Base-by-base conservation (phyloP, 2,888 invertebrate species). In the Hyposoter didymator region DNA sequence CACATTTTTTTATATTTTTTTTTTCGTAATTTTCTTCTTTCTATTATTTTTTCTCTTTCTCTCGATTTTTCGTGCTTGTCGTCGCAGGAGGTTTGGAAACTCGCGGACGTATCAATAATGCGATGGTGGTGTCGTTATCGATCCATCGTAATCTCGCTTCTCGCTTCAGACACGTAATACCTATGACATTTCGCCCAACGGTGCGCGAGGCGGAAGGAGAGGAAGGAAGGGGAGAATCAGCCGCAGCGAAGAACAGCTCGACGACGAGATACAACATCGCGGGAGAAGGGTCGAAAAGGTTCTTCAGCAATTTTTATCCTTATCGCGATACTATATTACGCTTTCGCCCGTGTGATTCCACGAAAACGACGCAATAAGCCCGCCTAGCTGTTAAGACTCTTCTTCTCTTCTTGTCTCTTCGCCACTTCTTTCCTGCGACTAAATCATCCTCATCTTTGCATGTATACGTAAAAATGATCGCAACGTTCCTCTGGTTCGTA, bases 341-440 rank as follows among this genome's bases (percentile, higher is more conserved):
- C 19, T 28, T 69, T 39, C 64, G 80, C 49, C 59, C 67, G 52
- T 73, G 80, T 55, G 69, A 19, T 84, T 84, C 84, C 78, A 76
- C 81, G 84, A 84, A 84, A 84, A 67, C 81, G 76, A 81, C 78
- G 84, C 81, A 84, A 84, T 81, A 84, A 81, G 72, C 72, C 45
- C 28, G 72, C 80, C 43, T 52, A 47, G 69, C 67, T 73, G 19
- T 43, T 43, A 28, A 64, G 59, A 49, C 78, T 83, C 59, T 55
- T 74, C 45, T 52, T 69, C 45, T 49, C 69, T 22, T 69, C 73
- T 66, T 72, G 45, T 73, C 70, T 73, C 66, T 69, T 69, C 69
- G 47, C 47, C 32, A 17, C 43, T 47, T 47, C 43, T 28, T 69
- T 47, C 17, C 17, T 28, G 35, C 35, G 14, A 43, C 67, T 39